Evolutionary conservation across 2,113 vertebrate species (phyloP), one percentile per base, ranked within the genome.

Genomic region (Rhinopomastus cyanomelas): DNA sequence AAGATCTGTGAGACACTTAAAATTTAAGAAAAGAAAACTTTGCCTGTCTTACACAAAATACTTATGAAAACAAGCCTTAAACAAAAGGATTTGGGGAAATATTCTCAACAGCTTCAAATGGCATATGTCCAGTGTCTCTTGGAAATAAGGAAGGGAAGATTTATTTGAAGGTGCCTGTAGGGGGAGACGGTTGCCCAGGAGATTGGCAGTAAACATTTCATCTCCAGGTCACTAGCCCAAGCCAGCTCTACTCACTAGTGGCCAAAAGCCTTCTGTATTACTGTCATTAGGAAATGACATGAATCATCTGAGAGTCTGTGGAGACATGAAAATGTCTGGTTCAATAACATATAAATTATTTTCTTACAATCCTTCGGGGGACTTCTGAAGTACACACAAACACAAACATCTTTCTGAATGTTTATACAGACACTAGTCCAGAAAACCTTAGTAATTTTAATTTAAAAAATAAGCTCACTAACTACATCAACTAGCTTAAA

Each of bases 121-220:
- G 86, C 81, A 0, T 9, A 30, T 79, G 88, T 95, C 94, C 88
- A 88, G 37, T 18, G 77, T 51, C 81, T 73, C 88, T 78, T 68
- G 42, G 64, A 86, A 94, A 90, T 60, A 83, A 64, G 51, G 14
- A 88, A 78, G 51, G 42, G 68, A 46, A 92, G 69, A 93, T 95
- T 94, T 91, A 95, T 88, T 87, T 53, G 84, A 94, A 95, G 84
- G 84, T 96, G 93, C 90, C 94, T 95, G 86, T 82, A 95, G 93
- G 90, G 94, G 93, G 88, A 92, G 88, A 79, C 92, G 93, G 88
- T 95, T 95, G 71, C 90, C 93, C 15, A 14, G 94, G 92, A 93
- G 90, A 95, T 9, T 52, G 90, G 48, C 78, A 88, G 75, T 92
- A 90, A 95, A 95, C 90, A 94, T 92, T 93, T 94, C 86, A 90